Base-by-base conservation (phyloP, 2,888 invertebrate species). In the Dicroscelio sp. region DNA sequence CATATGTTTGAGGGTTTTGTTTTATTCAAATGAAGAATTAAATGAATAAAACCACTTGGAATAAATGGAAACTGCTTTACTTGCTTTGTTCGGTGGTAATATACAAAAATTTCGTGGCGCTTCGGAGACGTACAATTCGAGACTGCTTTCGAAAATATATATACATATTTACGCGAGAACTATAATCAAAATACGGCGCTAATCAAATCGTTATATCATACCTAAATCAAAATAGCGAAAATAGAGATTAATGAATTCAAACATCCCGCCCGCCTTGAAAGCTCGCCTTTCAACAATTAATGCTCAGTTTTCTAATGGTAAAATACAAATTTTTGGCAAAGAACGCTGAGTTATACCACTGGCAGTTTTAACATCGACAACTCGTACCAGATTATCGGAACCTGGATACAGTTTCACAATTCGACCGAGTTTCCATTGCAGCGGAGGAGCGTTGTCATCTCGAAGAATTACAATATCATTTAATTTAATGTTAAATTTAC, bases 191-290 rank as follows among this genome's bases (percentile, higher is more conserved):
- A n/a, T n/a, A n/a, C n/a, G n/a, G n/a, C n/a, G n/a, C n/a, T n/a
- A n/a, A n/a, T n/a, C n/a, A n/a, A n/a, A n/a, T n/a, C n/a, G n/a
- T n/a, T n/a, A 38, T 14, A 38, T 12, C 43, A 38, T 14, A 38
- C 43, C 10, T 14, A 38, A 38, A 38, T 12, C 43, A 38, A 14
- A 38, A 8, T 38, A 38, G 14, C 43, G 8, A 14, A 38, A 38
- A 38, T 14, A 8, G 43, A 38, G 14, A 14, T 8, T 38, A 38
- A 38, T 14, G 14, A 67, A 67, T 8, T 67, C 67, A 6, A 43
- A 69, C 69, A 76, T 76, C 43, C 79, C 79, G 79, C 63, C 63
- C 48, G 48, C 38, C 79, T 79, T 79, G 65, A 79, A 79, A 65
- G 79, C 79, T 65, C 23, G 43, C 27, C 65, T 63, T 79, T 79